Base-by-base conservation (phyloP, 2,888 invertebrate species). In the Hypomecis punctinalis region DNA sequence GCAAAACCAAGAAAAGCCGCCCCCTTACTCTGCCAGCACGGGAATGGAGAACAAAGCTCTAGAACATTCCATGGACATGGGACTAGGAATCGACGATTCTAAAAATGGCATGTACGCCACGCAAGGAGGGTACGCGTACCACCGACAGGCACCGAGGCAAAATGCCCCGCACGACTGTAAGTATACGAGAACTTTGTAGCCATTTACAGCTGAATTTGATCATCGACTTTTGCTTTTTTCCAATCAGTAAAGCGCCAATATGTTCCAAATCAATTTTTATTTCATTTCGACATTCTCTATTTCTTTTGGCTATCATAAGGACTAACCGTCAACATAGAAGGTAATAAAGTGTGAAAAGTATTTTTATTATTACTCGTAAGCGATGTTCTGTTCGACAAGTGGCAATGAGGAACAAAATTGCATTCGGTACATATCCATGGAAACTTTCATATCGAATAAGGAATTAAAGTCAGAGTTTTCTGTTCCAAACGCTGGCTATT, bases 31-130 rank as follows among this genome's bases (percentile, higher is more conserved):
- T 82, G 97, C 97, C n/a, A 95, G 89, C 61, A 82, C 96, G 52
- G 97, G 97, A 0, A 95, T 97, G 94, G 98, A 98, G 89, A 98
- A 98, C 87, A 98, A 98, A 89, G 98, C 97, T 37, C 90, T 98
- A 49, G 98, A 98, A 86, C 97, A 97, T 88, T 97, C 97, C 7
- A 95, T 97, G 94, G 98, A 98, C 80, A 93, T 97, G 76, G 96
- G 96, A 1, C 85, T 97, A 62, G 95, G 96, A 7, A 94, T 97
- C 90, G 97, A 97, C 78, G 98, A 98, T 80, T 96, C 97, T 6
- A 98, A 98, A 89, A 97, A 96, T 63, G 95, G 96, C 0, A 96
- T 97, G 56, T 97, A 97, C 84, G 96, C 96, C 6, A 95, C 96
- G 35, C 97, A 97, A 79, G 96, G 97, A 65, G 97, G 97, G 33